Evolutionary conservation across 2,888 invertebrate species (phyloP).

Genomic region (Chymomyza amoena): DNA sequence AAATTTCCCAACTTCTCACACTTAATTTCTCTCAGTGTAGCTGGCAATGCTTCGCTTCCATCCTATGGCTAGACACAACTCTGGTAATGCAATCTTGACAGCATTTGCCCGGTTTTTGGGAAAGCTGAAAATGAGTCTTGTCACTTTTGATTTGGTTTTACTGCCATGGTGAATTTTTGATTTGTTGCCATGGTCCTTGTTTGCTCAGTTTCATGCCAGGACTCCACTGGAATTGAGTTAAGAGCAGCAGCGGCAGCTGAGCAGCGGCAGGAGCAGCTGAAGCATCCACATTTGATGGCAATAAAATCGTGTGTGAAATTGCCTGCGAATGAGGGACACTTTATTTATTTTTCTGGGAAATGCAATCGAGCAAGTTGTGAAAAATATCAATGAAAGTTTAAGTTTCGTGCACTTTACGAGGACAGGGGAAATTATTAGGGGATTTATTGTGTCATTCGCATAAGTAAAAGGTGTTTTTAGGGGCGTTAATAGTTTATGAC

Average conservation of each 20-base stretch:
- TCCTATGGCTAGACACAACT: not conserved
- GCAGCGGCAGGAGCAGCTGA: not conserved
- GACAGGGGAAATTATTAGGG: not conserved
- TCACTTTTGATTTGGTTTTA: constrained; percentile 67
- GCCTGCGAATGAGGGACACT: not conserved
- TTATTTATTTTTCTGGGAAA: not conserved
- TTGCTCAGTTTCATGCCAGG: constrained; percentile 38
- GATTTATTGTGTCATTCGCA: not conserved
- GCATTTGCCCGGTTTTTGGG: constrained; percentile 34
- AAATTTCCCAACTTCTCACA: no score
- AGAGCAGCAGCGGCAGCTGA: not conserved
- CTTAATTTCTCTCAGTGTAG: not conserved
- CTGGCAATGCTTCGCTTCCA: no score
- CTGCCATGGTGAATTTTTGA: constrained; percentile 51
- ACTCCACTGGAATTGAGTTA: not conserved
- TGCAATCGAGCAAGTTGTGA: not conserved
- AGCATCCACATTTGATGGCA: constrained; percentile 23
- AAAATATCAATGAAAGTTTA: not conserved
- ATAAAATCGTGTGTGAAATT: constrained; percentile 35
- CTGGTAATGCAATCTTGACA: constrained; percentile 67
- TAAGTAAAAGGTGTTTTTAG: not conserved
- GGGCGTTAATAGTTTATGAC: no score
- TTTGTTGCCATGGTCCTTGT: constrained; percentile 42
- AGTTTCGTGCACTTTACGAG: not conserved
- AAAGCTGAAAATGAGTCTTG: constrained; percentile 67